Evolutionary conservation across 2,797 vertebrate species (phyloP), one percentile per base, ranked within the genome.

Genomic region (Urocyon cinereoargenteus): DNA sequence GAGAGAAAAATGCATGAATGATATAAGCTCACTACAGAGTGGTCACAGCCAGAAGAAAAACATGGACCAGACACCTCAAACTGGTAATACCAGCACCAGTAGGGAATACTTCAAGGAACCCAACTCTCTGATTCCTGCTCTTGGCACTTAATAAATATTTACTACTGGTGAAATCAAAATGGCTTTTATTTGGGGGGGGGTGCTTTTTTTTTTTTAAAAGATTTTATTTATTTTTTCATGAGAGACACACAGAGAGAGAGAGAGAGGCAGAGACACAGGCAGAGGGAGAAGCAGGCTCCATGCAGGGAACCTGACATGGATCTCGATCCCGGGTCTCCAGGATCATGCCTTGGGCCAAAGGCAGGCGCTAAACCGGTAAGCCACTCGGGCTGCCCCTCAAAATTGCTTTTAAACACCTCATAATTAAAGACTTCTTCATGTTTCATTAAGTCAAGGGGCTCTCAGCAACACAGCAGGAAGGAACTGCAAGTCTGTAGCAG

Each of bases 41-140:
- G 1, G 9, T 64, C 99, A 99, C 99, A 99, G 96, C 59, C 78
- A 92, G 45, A 18, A 55, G 93, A n/a, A 55, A 40, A 18, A 62
- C 14, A 36, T 0, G 5, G 53, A 59, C 6, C 62, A 81, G 19
- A 70, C 28, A 24, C 45, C 61, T 94, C n/a, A 53, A 55, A 28
- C 5, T 62, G 70, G 66, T 92, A 95, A 88, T 12, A 66, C 2
- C 22, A 59, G 36, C 45, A 28, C 5, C 8, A 89, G 28, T 62
- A 72, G 24, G 61, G 31, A 93, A 61, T 5, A 78, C 24, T 70
- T 79, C 64, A 51, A 92, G 45, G 57, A 93, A 86, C n/a, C 3
- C 1, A 2, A 85, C 19, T 73, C 51, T 86, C 45, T 93, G 19
- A 61, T 72, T 68, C 78, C 77, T 85, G 34, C n/a, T 90, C 79